These are phyloP conservation scores for Drosophila willistoni DNA, from an alignment of 1,140 invertebrate genomes.

Conservation along the genomic window DNA sequence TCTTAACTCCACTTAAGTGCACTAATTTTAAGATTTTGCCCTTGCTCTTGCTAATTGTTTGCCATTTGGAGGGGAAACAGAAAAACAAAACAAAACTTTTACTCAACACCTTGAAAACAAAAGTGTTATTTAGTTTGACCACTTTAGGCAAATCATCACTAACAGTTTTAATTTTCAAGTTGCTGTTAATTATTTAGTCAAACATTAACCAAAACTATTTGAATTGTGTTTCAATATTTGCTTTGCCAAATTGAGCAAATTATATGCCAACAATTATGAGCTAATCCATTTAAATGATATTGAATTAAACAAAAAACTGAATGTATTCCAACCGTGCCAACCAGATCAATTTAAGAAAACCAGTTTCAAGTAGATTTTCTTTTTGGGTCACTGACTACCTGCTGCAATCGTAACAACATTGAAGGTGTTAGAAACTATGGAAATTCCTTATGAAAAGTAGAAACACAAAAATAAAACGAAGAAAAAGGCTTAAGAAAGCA, in stretches of 20 bases:
- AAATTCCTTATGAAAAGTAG: background rate
- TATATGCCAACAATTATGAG: constrained; percentile 32
- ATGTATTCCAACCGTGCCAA: constrained; percentile 3
- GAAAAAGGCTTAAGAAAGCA: background rate
- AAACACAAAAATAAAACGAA: no score
- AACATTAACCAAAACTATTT: constrained; percentile 40
- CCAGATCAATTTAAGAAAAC: constrained; percentile 20
- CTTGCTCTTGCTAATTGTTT: constrained; percentile 14
- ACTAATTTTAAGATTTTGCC: constrained; percentile 1
- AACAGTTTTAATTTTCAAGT: constrained; percentile 8
- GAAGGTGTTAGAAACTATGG: constrained; percentile 8
- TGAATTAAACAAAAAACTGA: background rate
- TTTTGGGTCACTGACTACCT: constrained; percentile 8
- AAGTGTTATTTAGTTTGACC: background rate
- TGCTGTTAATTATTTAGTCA: constrained; percentile 40
- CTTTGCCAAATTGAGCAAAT: constrained; percentile 39
- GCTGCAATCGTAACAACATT: background rate
- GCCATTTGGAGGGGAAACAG: background rate
- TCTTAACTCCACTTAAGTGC: background rate
- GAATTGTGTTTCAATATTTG: constrained; percentile 11
- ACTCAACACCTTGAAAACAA: constrained; percentile 28
- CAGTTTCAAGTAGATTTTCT: constrained; percentile 25
- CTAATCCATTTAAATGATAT: constrained; percentile 10
- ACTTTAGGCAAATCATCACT: background rate
- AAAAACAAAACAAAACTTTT: constrained; percentile 10